Evolutionary conservation across 2,888 invertebrate genomes (phyloP).

Genomic region (Drosophila anomelani): DNA sequence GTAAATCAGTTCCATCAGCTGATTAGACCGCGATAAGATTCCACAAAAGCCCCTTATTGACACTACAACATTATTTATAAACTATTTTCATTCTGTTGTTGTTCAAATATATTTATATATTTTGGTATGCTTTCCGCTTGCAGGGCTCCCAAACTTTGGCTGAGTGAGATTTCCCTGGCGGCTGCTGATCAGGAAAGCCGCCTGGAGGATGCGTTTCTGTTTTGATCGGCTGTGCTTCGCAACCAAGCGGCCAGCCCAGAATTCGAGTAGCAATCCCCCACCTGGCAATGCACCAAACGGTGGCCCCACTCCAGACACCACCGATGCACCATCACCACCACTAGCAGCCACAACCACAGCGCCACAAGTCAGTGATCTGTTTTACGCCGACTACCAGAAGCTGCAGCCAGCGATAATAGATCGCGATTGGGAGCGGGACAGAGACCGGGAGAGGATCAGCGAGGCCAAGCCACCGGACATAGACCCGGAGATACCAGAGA

Average conservation of each 20-base stretch:
- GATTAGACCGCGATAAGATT: conserved; percentile 43
- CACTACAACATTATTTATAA: conserved; percentile 10
- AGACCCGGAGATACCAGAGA: conserved; percentile 23
- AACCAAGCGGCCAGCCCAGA: conserved; percentile 90
- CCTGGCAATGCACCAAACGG: conserved; percentile 50
- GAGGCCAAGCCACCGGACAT: conserved; percentile 75
- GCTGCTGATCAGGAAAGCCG: conserved; percentile 85
- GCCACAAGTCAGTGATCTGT: conserved; percentile 42
- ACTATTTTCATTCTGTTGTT: not conserved
- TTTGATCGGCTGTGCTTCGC: conserved; percentile 96
- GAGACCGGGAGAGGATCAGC: conserved; percentile 36
- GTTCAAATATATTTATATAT: conserved; percentile 7
- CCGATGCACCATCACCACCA: conserved; percentile 39
- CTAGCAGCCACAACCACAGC: conserved; percentile 37
- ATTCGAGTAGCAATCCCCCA: conserved; percentile 30
- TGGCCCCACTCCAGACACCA: conserved; percentile 42
- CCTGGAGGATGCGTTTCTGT: conserved; percentile 96
- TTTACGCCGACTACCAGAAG: conserved; percentile 72
- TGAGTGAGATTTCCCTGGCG: conserved; percentile 73
- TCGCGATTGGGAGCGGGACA: conserved; percentile 46
- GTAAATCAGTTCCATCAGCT: conserved; percentile 44
- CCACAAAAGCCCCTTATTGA: conserved; percentile 15
- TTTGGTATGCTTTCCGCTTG: conserved; percentile 38
- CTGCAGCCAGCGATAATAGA: conserved; percentile 75
- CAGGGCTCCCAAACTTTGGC: conserved; percentile 75